phyloP scores from a whole-genome alignment of 1,140 invertebrate genomes.

The Calephelis nemesis region DNA sequence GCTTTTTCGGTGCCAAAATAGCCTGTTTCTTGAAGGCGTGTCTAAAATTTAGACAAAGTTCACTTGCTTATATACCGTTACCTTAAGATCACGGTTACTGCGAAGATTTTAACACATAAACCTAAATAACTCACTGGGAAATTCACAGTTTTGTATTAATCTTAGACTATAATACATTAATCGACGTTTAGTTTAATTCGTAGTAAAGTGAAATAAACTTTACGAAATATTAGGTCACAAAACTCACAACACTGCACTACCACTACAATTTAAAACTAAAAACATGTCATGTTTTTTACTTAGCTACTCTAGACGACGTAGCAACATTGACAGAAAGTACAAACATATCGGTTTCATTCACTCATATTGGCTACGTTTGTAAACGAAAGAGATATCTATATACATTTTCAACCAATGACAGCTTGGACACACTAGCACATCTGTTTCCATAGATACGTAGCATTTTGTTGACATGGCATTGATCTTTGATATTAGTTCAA shows the following conservation, averaged over 20 bases:
- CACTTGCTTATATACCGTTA: constrained; percentile 64
- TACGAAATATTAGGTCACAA: not conserved
- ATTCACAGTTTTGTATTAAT: not conserved
- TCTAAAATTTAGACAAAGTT: constrained; percentile 61
- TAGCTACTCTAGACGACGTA: not conserved
- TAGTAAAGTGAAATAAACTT: not conserved
- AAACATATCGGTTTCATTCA: not conserved
- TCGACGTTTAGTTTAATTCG: not conserved
- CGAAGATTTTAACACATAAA: constrained; percentile 32
- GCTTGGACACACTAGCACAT: constrained; percentile 1
- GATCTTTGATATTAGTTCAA: not conserved
- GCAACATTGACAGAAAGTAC: constrained; percentile 5
- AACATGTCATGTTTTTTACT: constrained; percentile 12
- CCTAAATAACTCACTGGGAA: constrained; percentile 6
- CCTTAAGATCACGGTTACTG: constrained; percentile 44
- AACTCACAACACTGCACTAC: constrained; percentile 6
- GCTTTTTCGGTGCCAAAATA: constrained; percentile 46
- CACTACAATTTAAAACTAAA: constrained; percentile 1
- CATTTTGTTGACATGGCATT: not conserved
- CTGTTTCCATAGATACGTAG: constrained; percentile 3
- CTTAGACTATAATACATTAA: not conserved
- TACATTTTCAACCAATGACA: not conserved
- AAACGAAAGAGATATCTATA: not conserved
- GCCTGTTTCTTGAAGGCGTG: constrained; percentile 52
- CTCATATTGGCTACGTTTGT: not conserved